A percentile compares a stretch with the other conserved stretches of the same genome.
Evolutionary conservation across 2,888 invertebrate species (phyloP).

Genomic region (Terebella lapidaria): DNA sequence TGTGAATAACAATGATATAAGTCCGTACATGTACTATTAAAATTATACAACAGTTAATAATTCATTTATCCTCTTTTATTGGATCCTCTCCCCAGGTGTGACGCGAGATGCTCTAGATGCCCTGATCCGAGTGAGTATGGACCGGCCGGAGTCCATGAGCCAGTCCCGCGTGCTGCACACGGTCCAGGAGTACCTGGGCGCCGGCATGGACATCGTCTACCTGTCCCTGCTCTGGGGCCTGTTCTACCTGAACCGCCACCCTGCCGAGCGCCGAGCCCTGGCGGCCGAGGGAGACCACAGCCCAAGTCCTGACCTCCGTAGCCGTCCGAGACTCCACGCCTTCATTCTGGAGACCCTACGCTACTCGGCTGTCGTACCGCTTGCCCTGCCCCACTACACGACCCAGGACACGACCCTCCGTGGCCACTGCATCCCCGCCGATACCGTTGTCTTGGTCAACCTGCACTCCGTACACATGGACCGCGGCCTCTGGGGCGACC

Average conservation of each 20-base stretch:
- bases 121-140: conserved; percentile 28
- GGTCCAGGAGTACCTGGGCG: conserved; percentile 39
- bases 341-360: conserved; percentile 35
- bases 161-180: conserved; percentile 34
- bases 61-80: too few relatives aligned
- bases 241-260: conserved; percentile 35
- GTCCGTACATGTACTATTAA: too few relatives aligned
- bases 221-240: conserved; percentile 39
- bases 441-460: conserved; percentile 38
- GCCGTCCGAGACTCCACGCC: conserved; percentile 37
- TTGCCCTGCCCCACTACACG: conserved; percentile 34
- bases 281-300: conserved; percentile 32
- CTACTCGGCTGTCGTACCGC: conserved; percentile 37
- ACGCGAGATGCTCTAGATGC: conserved; percentile 42
- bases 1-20: too few relatives aligned
- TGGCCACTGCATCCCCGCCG: conserved; percentile 29
- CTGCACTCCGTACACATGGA: conserved; percentile 40
- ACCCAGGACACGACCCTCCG: conserved; percentile 26
- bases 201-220: conserved; percentile 43
- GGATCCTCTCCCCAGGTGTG: too few relatives aligned
- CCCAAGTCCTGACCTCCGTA: conserved; percentile 27
- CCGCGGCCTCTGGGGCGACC: conserved; percentile 31
- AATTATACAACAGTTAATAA: too few relatives aligned
- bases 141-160: conserved; percentile 23
- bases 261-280: conserved; percentile 33